phyloP scores from a whole-genome alignment of 1,140 invertebrate species.

The Apis florea region DNA sequence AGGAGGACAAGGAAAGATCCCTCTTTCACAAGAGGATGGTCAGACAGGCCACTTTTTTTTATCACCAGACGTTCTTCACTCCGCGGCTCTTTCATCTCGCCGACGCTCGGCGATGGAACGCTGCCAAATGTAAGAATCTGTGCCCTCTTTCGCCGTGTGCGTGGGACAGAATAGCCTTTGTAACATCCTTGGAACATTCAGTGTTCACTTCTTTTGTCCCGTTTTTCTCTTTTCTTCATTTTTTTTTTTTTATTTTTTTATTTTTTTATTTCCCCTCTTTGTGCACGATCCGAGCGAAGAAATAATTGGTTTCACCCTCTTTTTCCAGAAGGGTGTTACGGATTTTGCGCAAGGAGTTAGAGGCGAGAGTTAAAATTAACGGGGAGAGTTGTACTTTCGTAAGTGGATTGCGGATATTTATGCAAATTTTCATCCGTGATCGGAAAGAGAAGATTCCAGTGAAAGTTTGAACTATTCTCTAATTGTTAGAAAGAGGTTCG shows the following conservation, averaged over 20 bases:
- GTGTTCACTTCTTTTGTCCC: not conserved
- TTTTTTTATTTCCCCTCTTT: no score
- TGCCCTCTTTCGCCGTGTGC: not conserved
- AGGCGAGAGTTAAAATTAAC: no score
- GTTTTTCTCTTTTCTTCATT: not conserved
- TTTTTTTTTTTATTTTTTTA: not conserved
- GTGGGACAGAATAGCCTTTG: conserved; percentile 30
- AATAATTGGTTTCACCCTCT: not conserved
- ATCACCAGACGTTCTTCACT: conserved; percentile 16
- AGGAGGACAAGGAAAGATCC: not conserved
- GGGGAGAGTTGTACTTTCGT: no score
- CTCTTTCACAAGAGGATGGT: not conserved
- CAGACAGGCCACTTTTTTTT: conserved; percentile 27
- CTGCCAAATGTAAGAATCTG: conserved; percentile 44
- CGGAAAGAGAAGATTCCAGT: no score
- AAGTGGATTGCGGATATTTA: no score
- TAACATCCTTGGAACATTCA: conserved; percentile 45
- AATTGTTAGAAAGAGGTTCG: no score
- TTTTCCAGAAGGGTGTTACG: not conserved
- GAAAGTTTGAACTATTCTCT: no score
- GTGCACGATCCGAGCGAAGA: not conserved
- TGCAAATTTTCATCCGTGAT: no score
- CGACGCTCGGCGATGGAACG: conserved; percentile 27
- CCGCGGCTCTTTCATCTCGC: conserved; percentile 42
- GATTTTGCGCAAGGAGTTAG: not conserved